Evolutionary conservation across 2,888 invertebrate genomes (phyloP), one percentile per base, ranked within the genome.

Genomic region (Fragum fragum): DNA sequence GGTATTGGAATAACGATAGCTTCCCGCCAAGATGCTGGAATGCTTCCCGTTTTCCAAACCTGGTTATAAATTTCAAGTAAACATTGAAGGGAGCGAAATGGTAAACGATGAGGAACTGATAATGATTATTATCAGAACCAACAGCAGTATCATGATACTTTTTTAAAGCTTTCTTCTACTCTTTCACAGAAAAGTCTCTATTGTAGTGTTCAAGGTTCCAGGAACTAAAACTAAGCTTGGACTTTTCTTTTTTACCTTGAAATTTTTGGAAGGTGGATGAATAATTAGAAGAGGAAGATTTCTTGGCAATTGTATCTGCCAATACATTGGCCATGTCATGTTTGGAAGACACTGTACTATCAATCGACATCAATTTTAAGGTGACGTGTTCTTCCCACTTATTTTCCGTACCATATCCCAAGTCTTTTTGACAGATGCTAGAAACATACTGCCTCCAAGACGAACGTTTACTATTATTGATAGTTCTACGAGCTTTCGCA

Each of bases 1-100:
- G 81, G 84, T 28, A 86, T 63, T 6, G 83, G 86, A 36, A 86
- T 69, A 23, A 87, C 72, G n/a, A 55, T 73, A 61, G 61, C 61
- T 29, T 61, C 61, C 32, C 32, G 28, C 61, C n/a, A 28, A 29
- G 32, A 29, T 1, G 32, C 18, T n/a, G 9, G 61, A 29, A 61
- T 14, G 1, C 6, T n/a, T 29, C 61, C 61, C 23, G 28, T n/a
- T 29, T 29, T 14, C 18, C 61, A 28, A 7, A 29, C 28, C 6
- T 29, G 7, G 6, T 29, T 61, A 28, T 26, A 61, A 29, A 29
- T 61, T 1, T 61, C 14, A 18, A 29, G 32, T 61, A 61, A 61
- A 29, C 28, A 28, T 5, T 28, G 32, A 29, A 61, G 61, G 7
- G 61, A 29, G 11, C 16, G 14, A n/a, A 1, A 61, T 14, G 66